Evolutionary conservation across 2,888 invertebrate species (phyloP), one percentile per base, ranked within the genome.

Genomic region (Sinelater perroti): DNA sequence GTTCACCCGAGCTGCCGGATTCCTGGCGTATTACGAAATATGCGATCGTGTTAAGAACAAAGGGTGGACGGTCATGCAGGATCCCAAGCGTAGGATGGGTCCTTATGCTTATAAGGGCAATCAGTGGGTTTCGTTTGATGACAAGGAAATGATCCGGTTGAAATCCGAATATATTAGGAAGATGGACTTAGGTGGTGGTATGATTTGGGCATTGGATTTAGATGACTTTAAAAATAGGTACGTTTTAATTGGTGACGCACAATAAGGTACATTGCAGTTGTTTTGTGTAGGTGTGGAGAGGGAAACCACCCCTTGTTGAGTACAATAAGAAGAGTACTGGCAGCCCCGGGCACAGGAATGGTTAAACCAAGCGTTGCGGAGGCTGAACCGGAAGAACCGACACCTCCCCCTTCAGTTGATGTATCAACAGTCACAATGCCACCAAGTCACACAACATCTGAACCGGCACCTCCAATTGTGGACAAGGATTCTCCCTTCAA

Each of bases 91-190:
- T 8, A 82, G 92, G 40, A 91, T 95, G 86, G 95, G 95, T 2
- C 95, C 95, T 0, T 94, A 90, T 68, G 92, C 95, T 0, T 89
- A 87, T 72, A 90, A 91, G 70, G 93, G 88, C 36, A 89, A 89
- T 70, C 95, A 95, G 72, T 96, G 95, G 95, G 93, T 95, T 13
- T 90, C 93, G 1, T 96, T 85, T 70, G 95, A 96, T 72, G 94
- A 95, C 71, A 81, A 83, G 5, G 87, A 87, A 21, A 93, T 89
- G 78, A 87, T 95, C 33, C 83, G 85, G 60, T 84, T 83, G 62
- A 95, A 95, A 79, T 88, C 92, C 0, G 86, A 91, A 68, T 88
- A 87, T 69, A 86, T 94, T 24, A 85, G 90, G 60, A 83, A 87
- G 8, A 81, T 91, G 77, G 85, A 88, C 60, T 82, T 95, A 11